Conservation (phyloP, 2,888 invertebrate genomes). For the Machimus atricapillus region DNA sequence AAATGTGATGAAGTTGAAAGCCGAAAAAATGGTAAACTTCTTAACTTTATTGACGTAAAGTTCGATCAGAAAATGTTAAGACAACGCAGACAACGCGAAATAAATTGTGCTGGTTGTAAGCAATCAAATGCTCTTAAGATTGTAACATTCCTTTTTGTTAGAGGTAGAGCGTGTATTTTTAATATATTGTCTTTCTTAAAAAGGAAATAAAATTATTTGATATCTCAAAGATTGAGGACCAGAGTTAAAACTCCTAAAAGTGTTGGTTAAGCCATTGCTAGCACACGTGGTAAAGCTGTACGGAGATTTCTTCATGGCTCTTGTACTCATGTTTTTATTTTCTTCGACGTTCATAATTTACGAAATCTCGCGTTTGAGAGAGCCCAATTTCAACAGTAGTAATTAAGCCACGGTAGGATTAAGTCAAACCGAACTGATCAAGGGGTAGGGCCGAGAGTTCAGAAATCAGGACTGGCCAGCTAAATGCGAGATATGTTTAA, state of each 20-base stretch:
- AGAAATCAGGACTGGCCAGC: not conserved
- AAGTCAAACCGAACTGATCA: not conserved
- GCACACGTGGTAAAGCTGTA: not conserved
- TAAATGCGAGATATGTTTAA: not conserved
- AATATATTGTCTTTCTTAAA: too few relatives aligned
- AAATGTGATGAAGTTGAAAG: too few relatives aligned
- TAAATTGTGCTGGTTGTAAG: too few relatives aligned
- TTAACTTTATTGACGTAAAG: too few relatives aligned
- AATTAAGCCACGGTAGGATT: not conserved
- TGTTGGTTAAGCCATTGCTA: not conserved
- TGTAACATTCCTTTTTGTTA: too few relatives aligned
- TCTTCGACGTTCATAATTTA: not conserved
- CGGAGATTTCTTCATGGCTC: not conserved
- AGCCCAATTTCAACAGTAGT: not conserved
- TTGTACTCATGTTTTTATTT: not conserved
- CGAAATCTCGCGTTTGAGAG: not conserved
- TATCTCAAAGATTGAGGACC: not conserved
- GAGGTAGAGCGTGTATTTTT: too few relatives aligned
- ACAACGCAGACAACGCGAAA: too few relatives aligned
- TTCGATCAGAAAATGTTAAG: too few relatives aligned
- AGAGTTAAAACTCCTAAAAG: not conserved
- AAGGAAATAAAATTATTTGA: not conserved
- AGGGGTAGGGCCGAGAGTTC: not conserved
- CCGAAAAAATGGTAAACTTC: too few relatives aligned
- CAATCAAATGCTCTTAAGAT: too few relatives aligned